A percentile compares a stretch with the other conserved stretches of the same genome.
These are phyloP conservation scores for Trichoplusia ni DNA, from an alignment of 1,140 invertebrate species.

Conservation along the genomic window DNA sequence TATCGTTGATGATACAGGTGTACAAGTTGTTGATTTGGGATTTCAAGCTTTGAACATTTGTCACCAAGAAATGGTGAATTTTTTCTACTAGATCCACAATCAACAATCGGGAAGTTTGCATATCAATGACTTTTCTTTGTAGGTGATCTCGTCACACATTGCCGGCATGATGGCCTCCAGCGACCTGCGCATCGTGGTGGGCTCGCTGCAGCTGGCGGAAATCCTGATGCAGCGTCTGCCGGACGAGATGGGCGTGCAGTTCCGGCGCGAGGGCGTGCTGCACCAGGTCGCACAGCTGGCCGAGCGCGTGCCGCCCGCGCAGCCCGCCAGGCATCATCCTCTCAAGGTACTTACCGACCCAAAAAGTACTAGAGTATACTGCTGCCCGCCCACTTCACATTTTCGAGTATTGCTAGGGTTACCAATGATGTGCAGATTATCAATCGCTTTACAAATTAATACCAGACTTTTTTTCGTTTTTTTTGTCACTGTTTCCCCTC, in stretches of 20 bases:
- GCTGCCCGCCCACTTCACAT: neutral
- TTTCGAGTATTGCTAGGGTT: no score
- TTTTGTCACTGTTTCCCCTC: no score
- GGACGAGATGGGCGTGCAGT: conserved; percentile 96
- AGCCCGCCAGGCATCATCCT: conserved; percentile 56
- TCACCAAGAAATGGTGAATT: neutral
- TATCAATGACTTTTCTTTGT: conserved; percentile 3
- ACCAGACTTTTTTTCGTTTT: no score
- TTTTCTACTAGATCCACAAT: no score
- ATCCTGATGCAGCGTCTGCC: conserved; percentile 98
- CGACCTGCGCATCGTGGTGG: conserved; percentile 97
- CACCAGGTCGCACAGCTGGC: conserved; percentile 93
- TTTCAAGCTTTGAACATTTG: neutral
- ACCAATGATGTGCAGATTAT: neutral
- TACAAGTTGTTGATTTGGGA: neutral
- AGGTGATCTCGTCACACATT: conserved; percentile 96
- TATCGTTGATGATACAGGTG: neutral
- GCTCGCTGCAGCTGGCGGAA: conserved; percentile 97
- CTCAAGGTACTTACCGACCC: conserved; percentile 50
- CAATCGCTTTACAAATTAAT: neutral
- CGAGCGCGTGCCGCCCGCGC: conserved; percentile 75
- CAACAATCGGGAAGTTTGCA: no score
- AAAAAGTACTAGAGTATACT: no score
- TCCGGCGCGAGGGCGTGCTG: conserved; percentile 96
- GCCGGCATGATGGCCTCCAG: conserved; percentile 98